Evolutionary conservation across 2,113 vertebrate species (phyloP).

Genomic region (Kryptolebias marmoratus): DNA sequence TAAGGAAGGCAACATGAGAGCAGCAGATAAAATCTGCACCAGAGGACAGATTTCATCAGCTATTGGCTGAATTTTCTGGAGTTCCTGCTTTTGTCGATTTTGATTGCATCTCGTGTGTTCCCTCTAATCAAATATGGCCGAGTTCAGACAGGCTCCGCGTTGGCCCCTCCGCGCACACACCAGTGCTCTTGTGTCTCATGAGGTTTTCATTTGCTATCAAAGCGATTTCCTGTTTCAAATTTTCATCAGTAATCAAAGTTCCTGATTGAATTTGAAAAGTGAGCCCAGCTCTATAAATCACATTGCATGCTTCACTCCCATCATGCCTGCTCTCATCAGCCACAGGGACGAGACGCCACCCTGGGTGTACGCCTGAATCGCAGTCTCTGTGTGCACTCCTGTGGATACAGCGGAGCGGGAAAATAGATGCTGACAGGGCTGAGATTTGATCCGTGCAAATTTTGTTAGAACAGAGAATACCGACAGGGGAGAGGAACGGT

Average conservation of each 20-base stretch:
- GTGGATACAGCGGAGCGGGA: constrained; percentile 23
- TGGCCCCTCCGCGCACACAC: constrained; percentile 25
- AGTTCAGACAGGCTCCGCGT: constrained; percentile 45
- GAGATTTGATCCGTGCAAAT: constrained; percentile 38
- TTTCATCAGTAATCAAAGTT: constrained; percentile 82
- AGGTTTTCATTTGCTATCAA: constrained; percentile 80
- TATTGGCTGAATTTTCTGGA: constrained; percentile 32
- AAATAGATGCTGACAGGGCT: constrained; percentile 54
- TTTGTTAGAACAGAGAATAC: constrained; percentile 19
- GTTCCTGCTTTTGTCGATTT: constrained; percentile 54
- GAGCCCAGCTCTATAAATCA: constrained; percentile 77
- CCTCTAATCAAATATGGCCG: constrained; percentile 67
- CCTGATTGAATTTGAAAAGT: constrained; percentile 81
- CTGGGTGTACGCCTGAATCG: constrained; percentile 44
- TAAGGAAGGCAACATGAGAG: constrained; percentile 3
- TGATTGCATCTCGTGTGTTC: constrained; percentile 54
- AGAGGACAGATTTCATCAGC: constrained; percentile 43
- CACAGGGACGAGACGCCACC: constrained; percentile 69
- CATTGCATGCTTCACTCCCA: constrained; percentile 79
- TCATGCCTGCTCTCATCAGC: constrained; percentile 73
- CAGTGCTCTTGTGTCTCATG: constrained; percentile 62
- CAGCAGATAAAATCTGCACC: constrained; percentile 36
- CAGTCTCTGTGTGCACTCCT: constrained; percentile 33
- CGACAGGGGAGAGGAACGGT: constrained; percentile 10
- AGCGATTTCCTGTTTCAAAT: constrained; percentile 81